Conservation (phyloP, 30 jellyfish, hydroid and myxozoan species). For the Nemopilema nomurai region DNA sequence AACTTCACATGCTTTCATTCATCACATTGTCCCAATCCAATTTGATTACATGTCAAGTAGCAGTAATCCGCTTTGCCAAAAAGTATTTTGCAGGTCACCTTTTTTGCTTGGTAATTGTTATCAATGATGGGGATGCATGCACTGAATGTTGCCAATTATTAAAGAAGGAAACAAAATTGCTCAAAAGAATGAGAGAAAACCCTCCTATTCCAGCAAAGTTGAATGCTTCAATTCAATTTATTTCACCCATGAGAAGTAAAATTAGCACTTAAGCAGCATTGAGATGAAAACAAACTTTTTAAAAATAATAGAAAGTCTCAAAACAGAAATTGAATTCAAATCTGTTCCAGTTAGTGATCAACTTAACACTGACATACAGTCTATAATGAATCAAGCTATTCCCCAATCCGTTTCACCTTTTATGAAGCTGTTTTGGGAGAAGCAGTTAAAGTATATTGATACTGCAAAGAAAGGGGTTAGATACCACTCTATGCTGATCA, state of each 20-base stretch:
- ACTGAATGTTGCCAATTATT: not conserved
- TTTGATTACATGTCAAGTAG: not conserved
- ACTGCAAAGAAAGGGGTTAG: conserved; percentile 53
- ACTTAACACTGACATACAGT: conserved; percentile 16
- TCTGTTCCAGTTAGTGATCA: conserved; percentile 15
- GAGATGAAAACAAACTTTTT: conserved; percentile 40
- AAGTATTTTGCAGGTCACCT: not conserved
- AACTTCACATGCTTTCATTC: not conserved
- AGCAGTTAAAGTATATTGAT: conserved; percentile 52
- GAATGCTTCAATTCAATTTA: conserved; percentile 37
- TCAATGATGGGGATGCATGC: not conserved
- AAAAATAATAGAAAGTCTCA: conserved; percentile 40
- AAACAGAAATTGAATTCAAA: conserved; percentile 15
- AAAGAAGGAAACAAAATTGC: not conserved
- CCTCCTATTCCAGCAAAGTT: conserved; percentile 40
- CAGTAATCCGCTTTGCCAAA: not conserved
- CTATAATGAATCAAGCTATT: conserved; percentile 23
- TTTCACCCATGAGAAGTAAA: conserved; percentile 31
- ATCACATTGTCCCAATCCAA: not conserved
- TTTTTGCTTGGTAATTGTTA: not conserved
- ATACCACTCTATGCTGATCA: conserved; percentile 76
- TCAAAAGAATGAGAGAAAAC: conserved; percentile 4
- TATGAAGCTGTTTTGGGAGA: conserved; percentile 83
- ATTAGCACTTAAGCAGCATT: conserved; percentile 41
- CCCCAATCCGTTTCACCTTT: conserved; percentile 51